phyloP scores from a whole-genome alignment of 2,797 vertebrate genomes.

The Heliangelus exortis region DNA sequence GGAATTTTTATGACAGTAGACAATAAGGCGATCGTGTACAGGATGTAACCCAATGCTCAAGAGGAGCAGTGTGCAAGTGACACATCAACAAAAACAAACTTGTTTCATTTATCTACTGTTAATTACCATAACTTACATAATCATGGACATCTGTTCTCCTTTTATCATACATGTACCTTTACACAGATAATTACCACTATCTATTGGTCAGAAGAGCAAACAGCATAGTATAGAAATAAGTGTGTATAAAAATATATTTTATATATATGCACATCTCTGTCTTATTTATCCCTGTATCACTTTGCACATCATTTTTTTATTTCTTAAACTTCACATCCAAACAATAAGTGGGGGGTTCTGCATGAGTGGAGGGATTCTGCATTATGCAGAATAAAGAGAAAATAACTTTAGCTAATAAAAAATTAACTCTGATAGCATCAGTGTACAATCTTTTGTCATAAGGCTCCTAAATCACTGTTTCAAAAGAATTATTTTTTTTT shows the following conservation, averaged over 20 bases:
- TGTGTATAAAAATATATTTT: background rate
- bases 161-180: slow-evolving; percentile 47
- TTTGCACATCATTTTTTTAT: background rate
- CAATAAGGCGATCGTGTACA: slow-evolving; percentile 87
- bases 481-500: background rate
- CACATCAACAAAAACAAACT: slow-evolving; percentile 90
- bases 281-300: background rate
- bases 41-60: slow-evolving; percentile 82
- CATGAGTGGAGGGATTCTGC: background rate
- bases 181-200: slow-evolving; percentile 31
- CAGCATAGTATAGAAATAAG: background rate
- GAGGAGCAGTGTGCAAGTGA: slow-evolving; percentile 89
- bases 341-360: background rate
- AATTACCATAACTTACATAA: slow-evolving; percentile 86
- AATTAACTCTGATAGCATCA: background rate
- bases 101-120: slow-evolving; percentile 85
- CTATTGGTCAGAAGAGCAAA: background rate
- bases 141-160: slow-evolving; percentile 84
- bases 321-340: background rate
- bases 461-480: background rate
- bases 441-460: background rate
- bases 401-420: background rate
- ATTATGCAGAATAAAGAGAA: background rate
- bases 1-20: slow-evolving; percentile 84
- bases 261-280: background rate